A percentile compares a stretch with the other conserved stretches of the same genome.
Evolutionary conservation across 2,888 invertebrate species (phyloP).

Genomic region (Galerucella pusilla): DNA sequence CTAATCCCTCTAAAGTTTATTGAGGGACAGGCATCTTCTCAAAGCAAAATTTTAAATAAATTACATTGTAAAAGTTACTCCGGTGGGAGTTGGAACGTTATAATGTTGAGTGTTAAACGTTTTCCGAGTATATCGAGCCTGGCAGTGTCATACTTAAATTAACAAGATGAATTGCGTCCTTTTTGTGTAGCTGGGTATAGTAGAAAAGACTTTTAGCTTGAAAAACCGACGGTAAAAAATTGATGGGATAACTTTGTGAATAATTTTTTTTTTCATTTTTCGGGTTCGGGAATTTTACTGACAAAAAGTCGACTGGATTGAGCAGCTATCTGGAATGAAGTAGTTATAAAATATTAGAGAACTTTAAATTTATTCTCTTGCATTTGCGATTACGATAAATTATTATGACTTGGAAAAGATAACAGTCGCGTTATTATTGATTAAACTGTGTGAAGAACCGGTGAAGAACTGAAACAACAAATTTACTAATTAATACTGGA

Average conservation of each 20-base stretch:
- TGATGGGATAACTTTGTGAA: slow-evolving; percentile 22
- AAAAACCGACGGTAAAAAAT: slow-evolving; percentile 21
- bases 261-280: not conserved
- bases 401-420: not conserved
- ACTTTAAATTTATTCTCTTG: not conserved
- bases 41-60: slow-evolving; percentile 43
- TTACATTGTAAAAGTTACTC: slow-evolving; percentile 45
- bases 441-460: too few relatives aligned
- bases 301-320: slow-evolving; percentile 7
- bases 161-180: slow-evolving; percentile 37
- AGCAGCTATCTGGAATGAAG: not conserved
- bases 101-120: slow-evolving; percentile 44
- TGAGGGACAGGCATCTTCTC: slow-evolving; percentile 48
- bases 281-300: not conserved
- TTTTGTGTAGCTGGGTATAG: slow-evolving; percentile 21
- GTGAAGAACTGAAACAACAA: too few relatives aligned
- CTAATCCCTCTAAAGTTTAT: slow-evolving; percentile 51
- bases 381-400: not conserved
- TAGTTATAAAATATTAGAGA: not conserved
- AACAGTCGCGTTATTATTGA: too few relatives aligned
- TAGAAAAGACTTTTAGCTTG: slow-evolving; percentile 16
- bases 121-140: slow-evolving; percentile 38
- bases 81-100: slow-evolving; percentile 35
- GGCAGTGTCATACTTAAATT: slow-evolving; percentile 40
- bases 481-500: too few relatives aligned